These are phyloP conservation scores for Caranx melampygus DNA, from an alignment of 2,113 vertebrate species.

Conservation along the genomic window DNA sequence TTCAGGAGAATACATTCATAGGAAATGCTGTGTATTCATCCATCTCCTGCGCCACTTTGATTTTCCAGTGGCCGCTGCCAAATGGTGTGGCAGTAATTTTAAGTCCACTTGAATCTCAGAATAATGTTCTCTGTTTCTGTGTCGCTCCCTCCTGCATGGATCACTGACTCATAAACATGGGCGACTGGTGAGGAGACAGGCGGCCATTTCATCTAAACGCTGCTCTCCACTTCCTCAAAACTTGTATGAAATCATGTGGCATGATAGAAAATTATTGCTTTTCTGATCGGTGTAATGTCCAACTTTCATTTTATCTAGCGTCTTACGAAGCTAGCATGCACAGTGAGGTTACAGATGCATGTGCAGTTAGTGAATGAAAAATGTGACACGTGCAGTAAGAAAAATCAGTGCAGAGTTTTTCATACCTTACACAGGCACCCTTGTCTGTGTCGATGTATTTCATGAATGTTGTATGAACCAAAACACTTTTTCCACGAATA, in stretches of 20 bases:
- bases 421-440: not conserved
- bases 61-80: conserved; percentile 54
- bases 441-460: not conserved
- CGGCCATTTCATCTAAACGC: conserved; percentile 42
- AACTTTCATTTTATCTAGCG: not conserved
- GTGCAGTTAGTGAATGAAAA: accelerated
- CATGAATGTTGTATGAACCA: not conserved
- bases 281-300: not conserved
- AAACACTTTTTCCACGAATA: not conserved
- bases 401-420: no score
- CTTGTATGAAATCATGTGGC: conserved; percentile 5
- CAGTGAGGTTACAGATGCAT: not conserved
- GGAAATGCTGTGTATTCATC: conserved; percentile 44
- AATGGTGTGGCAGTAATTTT: conserved; percentile 71
- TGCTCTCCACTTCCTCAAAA: conserved; percentile 22
- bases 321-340: not conserved
- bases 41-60: conserved; percentile 47
- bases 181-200: conserved; percentile 29
- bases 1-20: conserved; percentile 31
- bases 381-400: accelerated
- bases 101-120: conserved; percentile 68
- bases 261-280: conserved; percentile 21
- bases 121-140: conserved; percentile 53
- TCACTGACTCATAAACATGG: conserved; percentile 64
- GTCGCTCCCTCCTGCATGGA: conserved; percentile 54